Evolutionary conservation across 2,888 invertebrate genomes (phyloP), one percentile per base, ranked within the genome.

Genomic region (Platycheirus rosarum): DNA sequence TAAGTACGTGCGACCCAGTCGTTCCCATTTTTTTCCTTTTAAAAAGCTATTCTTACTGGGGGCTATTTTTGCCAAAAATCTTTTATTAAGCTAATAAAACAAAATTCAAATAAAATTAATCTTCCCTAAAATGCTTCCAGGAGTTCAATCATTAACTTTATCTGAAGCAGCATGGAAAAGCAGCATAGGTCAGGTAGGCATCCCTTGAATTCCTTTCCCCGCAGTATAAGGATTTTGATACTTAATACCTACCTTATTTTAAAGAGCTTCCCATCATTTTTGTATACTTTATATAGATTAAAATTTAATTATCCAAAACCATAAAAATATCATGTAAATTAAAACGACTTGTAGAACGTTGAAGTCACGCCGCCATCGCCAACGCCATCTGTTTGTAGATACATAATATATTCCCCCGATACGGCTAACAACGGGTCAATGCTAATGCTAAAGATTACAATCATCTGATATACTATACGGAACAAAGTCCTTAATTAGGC

Each of bases 81-180:
- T 55, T 76, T 62, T 40, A 69, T 57, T 57, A 40, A 48, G 23
- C 35, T 55, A 18, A 49, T 57, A 55, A 65, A 70, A 16, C 5
- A 26, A 63, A 51, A 70, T 48, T 49, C 49, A 55, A 63, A 49
- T 63, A 63, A 69, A 55, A 55, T 69, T 68, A 49, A 57, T 77
- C 48, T 42, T 65, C 18, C 51, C 13, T 11, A 42, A 57, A 75
- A 74, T 66, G 42, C 42, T 48, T 51, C 60, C 60, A 18, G 11
- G 14, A 29, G 37, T 23, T 29, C 14, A 73, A 55, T 55, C 46
- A 53, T 65, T 44, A 70, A 57, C 16, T 55, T 70, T 63, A 63
- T 63, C 40, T 55, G 13, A 46, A 60, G 53, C 20, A 32, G 14
- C 48, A 29, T 26, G 18, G 44, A 46, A 23, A 23, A 23, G n/a